Evolutionary conservation across 2,888 invertebrate genomes (phyloP).

Genomic region (Pteria penguin): DNA sequence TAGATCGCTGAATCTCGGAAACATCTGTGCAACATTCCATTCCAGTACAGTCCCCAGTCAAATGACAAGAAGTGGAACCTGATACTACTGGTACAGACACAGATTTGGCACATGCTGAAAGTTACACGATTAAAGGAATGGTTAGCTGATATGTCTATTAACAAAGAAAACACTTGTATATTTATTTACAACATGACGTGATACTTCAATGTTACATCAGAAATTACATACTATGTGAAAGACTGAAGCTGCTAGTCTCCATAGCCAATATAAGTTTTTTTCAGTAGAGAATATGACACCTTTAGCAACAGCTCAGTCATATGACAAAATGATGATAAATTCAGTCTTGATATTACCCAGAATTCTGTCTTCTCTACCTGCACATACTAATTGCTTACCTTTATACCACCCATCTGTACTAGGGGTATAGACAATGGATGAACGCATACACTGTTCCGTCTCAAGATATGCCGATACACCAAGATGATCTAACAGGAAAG

Average conservation of each 20-base stretch:
- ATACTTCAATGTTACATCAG: no score
- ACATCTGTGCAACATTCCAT: slow-evolving; percentile 35
- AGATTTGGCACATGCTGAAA: slow-evolving; percentile 17
- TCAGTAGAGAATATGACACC: no score
- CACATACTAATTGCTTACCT: not conserved
- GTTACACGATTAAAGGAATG: no score
- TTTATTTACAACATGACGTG: no score
- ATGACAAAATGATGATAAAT: no score
- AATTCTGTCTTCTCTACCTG: not conserved
- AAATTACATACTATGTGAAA: no score
- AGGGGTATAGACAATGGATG: slow-evolving; percentile 24
- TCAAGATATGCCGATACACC: slow-evolving; percentile 6
- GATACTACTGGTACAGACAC: slow-evolving; percentile 17
- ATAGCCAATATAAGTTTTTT: no score
- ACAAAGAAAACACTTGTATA: no score
- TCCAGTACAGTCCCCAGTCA: slow-evolving; percentile 18
- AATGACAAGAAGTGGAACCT: slow-evolving; percentile 22
- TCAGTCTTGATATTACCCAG: no score
- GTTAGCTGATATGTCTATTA: no score
- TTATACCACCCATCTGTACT: not conserved
- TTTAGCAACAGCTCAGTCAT: no score
- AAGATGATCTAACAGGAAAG: slow-evolving; percentile 5
- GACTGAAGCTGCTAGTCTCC: no score
- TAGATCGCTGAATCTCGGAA: slow-evolving; percentile 4
- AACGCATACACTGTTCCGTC: not conserved